phyloP scores from a whole-genome alignment of 30 jellyfish, hydroid and myxozoan species.

The Aurelia sp. region DNA sequence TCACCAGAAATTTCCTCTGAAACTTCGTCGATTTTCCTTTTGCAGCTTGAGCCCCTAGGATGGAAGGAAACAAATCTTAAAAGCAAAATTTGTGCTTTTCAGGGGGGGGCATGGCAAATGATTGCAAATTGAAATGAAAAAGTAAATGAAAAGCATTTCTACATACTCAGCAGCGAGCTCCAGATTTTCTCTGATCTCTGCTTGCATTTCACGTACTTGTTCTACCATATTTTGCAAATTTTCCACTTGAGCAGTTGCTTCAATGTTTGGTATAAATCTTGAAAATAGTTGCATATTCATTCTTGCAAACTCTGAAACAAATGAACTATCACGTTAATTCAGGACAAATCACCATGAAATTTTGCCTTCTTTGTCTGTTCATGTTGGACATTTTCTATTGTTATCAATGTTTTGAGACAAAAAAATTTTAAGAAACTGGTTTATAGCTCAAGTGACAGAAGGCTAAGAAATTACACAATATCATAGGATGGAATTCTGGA shows the following conservation, averaged over 20 bases:
- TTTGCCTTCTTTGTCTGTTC: no score
- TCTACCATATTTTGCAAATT: constrained; percentile 12
- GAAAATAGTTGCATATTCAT: constrained; percentile 47
- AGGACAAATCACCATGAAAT: no score
- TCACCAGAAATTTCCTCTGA: constrained; percentile 33
- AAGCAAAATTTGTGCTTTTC: not conserved
- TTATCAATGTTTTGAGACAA: no score
- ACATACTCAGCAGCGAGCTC: not conserved
- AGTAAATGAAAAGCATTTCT: not conserved
- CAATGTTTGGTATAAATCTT: constrained; percentile 61
- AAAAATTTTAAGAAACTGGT: no score
- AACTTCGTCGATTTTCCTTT: constrained; percentile 49
- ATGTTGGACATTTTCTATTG: no score
- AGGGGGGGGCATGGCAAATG: no score
- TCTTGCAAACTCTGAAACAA: constrained; percentile 42
- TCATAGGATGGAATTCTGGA: no score
- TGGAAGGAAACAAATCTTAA: not conserved
- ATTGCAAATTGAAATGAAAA: no score
- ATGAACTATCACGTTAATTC: no score
- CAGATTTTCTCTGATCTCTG: not conserved
- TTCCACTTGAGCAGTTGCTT: constrained; percentile 36
- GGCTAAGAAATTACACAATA: no score
- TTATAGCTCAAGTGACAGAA: no score
- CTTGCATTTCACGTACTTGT: not conserved
- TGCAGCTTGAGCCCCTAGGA: constrained; percentile 5